Conservation (phyloP, 2,888 invertebrate genomes). For the Boloria selene region DNA sequence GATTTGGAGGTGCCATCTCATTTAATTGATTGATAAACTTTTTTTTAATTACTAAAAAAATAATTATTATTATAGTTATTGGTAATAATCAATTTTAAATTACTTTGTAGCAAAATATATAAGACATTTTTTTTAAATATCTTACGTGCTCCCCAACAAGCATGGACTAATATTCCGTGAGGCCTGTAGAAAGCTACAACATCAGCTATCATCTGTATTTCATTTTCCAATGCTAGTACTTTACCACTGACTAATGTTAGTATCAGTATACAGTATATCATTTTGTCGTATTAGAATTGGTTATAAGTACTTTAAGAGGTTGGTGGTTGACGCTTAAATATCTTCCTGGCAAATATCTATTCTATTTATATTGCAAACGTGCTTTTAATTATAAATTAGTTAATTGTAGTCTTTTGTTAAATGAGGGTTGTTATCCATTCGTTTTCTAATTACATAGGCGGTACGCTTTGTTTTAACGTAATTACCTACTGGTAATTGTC, state of each 20-base stretch:
- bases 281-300: constrained; percentile 9
- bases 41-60: background rate
- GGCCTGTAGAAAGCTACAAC: constrained; percentile 4
- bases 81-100: background rate
- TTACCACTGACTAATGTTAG: background rate
- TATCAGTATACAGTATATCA: constrained; percentile 1
- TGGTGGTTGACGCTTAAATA: background rate
- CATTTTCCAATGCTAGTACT: background rate
- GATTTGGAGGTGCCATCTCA: background rate
- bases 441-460: constrained; percentile 34
- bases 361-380: background rate
- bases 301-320: background rate
- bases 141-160: constrained; percentile 8
- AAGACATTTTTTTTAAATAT: background rate
- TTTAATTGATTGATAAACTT: background rate
- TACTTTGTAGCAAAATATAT: background rate
- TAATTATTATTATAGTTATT: too few species aligned
- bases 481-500: constrained; percentile 27
- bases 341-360: background rate
- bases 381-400: constrained; percentile 24
- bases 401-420: constrained; percentile 26
- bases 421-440: constrained; percentile 18
- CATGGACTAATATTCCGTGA: background rate
- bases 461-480: constrained; percentile 20
- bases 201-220: constrained; percentile 3